These are phyloP conservation scores for Alexandromys fortis DNA, from an alignment of 2,113 vertebrate species.

Conservation along the genomic window DNA sequence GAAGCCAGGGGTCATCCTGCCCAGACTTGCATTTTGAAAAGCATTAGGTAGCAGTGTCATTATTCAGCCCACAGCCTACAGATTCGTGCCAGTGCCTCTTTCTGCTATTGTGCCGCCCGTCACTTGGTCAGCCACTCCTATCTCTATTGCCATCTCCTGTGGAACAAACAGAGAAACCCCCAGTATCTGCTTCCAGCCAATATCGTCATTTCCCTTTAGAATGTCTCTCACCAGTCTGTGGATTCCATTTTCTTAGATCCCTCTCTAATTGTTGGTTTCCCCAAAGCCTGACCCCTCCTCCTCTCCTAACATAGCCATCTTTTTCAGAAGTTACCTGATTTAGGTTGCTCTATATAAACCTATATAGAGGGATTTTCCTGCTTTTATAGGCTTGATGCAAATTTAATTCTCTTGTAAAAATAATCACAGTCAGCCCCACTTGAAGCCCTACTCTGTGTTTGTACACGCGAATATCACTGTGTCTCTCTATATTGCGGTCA, in stretches of 20 bases:
- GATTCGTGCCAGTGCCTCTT: background rate
- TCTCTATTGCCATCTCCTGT: background rate
- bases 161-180: background rate
- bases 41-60: constrained; percentile 29
- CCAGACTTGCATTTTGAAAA: constrained; percentile 72
- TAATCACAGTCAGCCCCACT: background rate
- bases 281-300: background rate
- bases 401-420: constrained; percentile 6
- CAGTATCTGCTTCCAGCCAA: background rate
- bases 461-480: background rate
- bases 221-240: background rate
- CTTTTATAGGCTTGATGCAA: background rate
- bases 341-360: background rate
- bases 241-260: background rate
- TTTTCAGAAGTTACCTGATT: constrained; percentile 21
- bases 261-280: background rate
- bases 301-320: background rate
- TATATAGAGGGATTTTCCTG: background rate
- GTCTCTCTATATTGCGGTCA: background rate
- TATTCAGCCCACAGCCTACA: background rate
- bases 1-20: constrained; percentile 74
- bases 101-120: background rate
- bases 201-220: background rate
- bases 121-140: background rate
- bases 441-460: background rate